Conservation (phyloP, 2,113 vertebrate genomes). For the Ctenomys sociabilis region DNA sequence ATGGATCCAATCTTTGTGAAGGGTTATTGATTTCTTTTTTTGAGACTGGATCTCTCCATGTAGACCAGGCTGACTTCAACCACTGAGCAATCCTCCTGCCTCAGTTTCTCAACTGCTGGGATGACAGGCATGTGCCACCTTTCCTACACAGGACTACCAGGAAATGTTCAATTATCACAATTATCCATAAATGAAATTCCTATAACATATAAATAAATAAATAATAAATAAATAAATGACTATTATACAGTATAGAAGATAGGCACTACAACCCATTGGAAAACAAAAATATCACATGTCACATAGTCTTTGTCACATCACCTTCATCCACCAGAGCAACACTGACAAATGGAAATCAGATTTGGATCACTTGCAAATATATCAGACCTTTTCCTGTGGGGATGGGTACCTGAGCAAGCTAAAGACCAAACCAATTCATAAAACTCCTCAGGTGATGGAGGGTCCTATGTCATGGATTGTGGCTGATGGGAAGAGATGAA, state of each 20-base stretch:
- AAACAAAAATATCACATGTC: not conserved
- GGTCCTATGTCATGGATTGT: not conserved
- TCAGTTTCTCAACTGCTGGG: not conserved
- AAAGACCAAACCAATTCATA: not conserved
- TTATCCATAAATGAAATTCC: not conserved
- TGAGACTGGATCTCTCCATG: not conserved
- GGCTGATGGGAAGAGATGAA: not conserved
- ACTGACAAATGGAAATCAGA: not conserved
- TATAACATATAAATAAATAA: not conserved
- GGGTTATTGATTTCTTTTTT: not conserved
- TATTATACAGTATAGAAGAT: not conserved
- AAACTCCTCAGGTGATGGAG: not conserved
- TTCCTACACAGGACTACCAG: too few relatives aligned
- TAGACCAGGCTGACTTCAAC: not conserved
- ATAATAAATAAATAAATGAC: not conserved
- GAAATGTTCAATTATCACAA: not conserved
- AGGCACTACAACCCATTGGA: not conserved
- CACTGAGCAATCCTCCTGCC: not conserved
- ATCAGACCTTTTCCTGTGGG: not conserved
- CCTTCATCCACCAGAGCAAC: not conserved
- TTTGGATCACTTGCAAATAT: not conserved
- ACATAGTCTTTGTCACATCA: not conserved
- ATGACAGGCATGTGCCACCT: not conserved
- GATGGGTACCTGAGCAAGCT: not conserved
- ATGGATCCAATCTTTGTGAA: not conserved